Evolutionary conservation across 2,888 invertebrate species (phyloP), one percentile per base, ranked within the genome.

Genomic region (Thymelicus sylvestris): DNA sequence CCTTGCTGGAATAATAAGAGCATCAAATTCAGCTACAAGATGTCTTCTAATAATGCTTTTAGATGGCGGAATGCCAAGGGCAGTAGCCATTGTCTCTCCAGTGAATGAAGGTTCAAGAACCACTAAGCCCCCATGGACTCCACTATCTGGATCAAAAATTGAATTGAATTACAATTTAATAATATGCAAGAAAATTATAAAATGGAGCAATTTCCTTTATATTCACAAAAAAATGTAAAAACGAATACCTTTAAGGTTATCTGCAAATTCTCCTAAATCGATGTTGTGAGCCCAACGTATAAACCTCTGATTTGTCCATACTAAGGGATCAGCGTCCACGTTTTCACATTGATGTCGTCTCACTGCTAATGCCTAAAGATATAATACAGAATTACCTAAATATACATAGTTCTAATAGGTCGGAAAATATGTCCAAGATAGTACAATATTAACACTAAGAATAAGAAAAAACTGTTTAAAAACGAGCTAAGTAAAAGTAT

Each of bases 271-370:
- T 72, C 96, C 96, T 82, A 99, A 95, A 94, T 99, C 98, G 85
- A 99, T 98, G 87, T 97, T 97, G 82, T 97, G 95, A 41, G 98
- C 97, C 99, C 98, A 99, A 84, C 97, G 96, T 81, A 98, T 97
- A 88, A 98, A 98, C 83, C 98, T 95, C 86, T 98, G 97, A 94
- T 98, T 98, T 80, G 98, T 98, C 99, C 99, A 99, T 67, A 99
- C 98, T 79, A 98, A 95, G 65, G 98, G 98, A 93, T 99, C 98
- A 6, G 97, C 96, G 85, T 98, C 97, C 72, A 97, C 96, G 79
- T 96, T 96, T 86, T 98, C 98, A 86, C 97, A 97, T 85, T 98
- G 97, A 84, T 97, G 96, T 78, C 98, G 95, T 78, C 98, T 94
- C 80, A 98, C 97, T 52, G 97, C 97, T 78, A 98, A 91, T 63